Base-by-base conservation (phyloP, 1,140 invertebrate species). In the Anthonomus grandis region DNA sequence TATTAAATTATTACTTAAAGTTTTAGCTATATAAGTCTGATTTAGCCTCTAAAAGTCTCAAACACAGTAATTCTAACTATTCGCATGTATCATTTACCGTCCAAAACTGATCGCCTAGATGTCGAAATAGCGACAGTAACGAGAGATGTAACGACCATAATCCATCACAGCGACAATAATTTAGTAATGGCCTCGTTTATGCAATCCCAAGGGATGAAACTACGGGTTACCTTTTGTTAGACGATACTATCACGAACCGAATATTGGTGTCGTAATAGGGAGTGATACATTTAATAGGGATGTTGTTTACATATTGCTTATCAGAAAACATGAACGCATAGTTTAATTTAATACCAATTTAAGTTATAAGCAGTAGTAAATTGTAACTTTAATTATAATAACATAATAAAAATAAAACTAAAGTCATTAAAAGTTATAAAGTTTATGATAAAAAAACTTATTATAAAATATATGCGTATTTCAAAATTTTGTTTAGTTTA, bases 111-210 rank as follows among this genome's bases (percentile, higher is more conserved):
- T 48, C 23, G 36, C 24, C 21, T 44, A 37, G 13, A 24, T 22
- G 46, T 55, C 18, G 41, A 13, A 19, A 46, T 46, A 46, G 41
- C 45, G 52, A 55, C 42, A 46, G 21, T 45, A 55, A 56, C 54
- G 45, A 45, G 54, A 56, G 45, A 53, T 44, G 22, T 48, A 48
- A 56, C 46, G 45, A 56, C 54, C 36, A 41, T 48, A 48, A 56
- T 56, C 54, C 45, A 56, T 56, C 54, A 56, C 17, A 34, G 44
- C 36, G 54, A 39, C 54, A 48, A 56, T 56, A 56, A 56, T 56
- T 56, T 34, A 39, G 54, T 56, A 56, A 56, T 56, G 45, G 54
- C 47, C 54, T 22, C 22, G 54, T 56, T 56, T 45, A 36, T 27
- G 34, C 23, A 13, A 37, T 56, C 54, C 54, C 45, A 3, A 23